Evolutionary conservation across 1,140 invertebrate genomes (phyloP), one percentile per base, ranked within the genome.

Genomic region (Pseudomyrmex flavicornis): DNA sequence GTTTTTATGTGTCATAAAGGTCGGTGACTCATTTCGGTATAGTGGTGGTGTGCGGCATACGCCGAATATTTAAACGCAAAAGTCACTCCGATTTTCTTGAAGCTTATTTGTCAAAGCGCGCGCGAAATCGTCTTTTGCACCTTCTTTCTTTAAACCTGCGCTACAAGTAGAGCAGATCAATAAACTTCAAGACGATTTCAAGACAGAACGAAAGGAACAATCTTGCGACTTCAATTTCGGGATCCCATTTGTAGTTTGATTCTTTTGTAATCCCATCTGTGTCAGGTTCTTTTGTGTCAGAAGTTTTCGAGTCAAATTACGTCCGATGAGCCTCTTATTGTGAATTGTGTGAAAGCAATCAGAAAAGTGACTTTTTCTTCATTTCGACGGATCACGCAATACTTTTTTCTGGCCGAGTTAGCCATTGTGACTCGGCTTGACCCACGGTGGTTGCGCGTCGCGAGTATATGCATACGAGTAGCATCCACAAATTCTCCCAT

Each of bases 401-500:
- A 22, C 20, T 56, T 70, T 66, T 69, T 69, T 26, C 44, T 17
- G 56, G 17, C 52, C 58, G 15, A 2, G 8, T 61, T 48, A 50
- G 35, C 46, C 50, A 46, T 76, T 44, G 56, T 69, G 56, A 9
- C 58, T 75, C 76, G 61, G 70, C 72, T 52, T 79, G 83, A 63
- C 69, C 56, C 46, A 68, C 68, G 69, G 69, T 83, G 84, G 84
- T 69, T 85, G 76, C 75, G 46, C 74, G 83, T 63, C 69, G 74
- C 65, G 68, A 50, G 59, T 70, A 26, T 72, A 63, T 77, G 77
- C 68, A 83, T 82, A 90, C 65, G 69, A 83, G 82, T 68, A 85
- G 52, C 82, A 76, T 82, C 76, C 73, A 83, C 84, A 79, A 82
- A 86, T 85, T 88, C 90, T 86, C 83, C 83, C 86, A 89, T 91